Evolutionary conservation across 1,140 invertebrate genomes (phyloP), one percentile per base, ranked within the genome.

Genomic region (Trachymyrmex septentrionalis): DNA sequence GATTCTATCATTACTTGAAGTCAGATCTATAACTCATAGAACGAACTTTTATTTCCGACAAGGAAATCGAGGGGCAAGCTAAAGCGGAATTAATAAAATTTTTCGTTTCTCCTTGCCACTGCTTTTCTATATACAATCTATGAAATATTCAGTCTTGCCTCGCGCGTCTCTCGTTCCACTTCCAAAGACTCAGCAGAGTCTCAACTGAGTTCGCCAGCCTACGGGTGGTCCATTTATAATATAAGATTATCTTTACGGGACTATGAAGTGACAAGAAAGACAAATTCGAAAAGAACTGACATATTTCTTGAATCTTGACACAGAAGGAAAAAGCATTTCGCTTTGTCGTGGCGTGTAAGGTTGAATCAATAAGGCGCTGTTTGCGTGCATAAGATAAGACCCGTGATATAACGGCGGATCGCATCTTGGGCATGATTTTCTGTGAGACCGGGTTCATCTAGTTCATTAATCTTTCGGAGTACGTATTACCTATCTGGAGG

Each of bases 391-490:
- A 85, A 89, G 72, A 64, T 66, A 80, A 16, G 34, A 87, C 21
- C 24, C 5, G 14, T 7, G 50, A 21, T 38, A 14, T n/a, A 34
- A 30, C 57, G 50, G 27, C 7, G n/a, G 44, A 63, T 44, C 27
- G 57, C 44, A n/a, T 77, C 66, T 44, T 34, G 53, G 81, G 85
- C 38, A 78, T 24, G 75, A 90, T 90, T 87, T 86, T 59, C 75
- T 48, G 10, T 55, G 14, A 16, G 73, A 75, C 57, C 48, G 16
- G 6, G 73, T 16, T 61, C 48, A 10, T 61, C 38, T 71, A 78
- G 24, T 80, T 90, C 89, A 85, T 90, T 81, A 90, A 90, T 90
- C 88, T 90, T 80, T 75, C 75, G 61, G 16, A 89, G 77, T 67
- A 66, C 34, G 14, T 30, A 63, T 87, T 57, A 72, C 27, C 53